These are phyloP conservation scores for Chaenodraco wilsoni DNA, from an alignment of 2,797 vertebrate species.

Conservation along the genomic window DNA sequence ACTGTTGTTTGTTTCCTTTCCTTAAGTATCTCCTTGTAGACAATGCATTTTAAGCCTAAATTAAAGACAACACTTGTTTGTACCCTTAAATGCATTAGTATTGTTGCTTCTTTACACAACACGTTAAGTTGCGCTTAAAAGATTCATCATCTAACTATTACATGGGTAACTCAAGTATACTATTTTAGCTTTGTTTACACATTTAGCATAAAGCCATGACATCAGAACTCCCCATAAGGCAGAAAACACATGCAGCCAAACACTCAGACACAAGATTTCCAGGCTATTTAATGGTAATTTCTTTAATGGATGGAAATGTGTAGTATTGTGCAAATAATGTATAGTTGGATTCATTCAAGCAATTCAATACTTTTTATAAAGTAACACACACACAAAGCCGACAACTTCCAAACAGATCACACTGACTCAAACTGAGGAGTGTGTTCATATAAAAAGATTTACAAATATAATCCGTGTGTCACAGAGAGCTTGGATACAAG, in stretches of 20 bases:
- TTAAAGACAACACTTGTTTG: not conserved
- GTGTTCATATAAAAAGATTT: conserved; percentile 37
- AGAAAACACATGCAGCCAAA: conserved; percentile 4
- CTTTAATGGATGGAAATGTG: conserved; percentile 14
- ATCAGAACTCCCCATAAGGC: not conserved
- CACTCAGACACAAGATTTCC: not conserved
- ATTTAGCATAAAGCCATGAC: not conserved
- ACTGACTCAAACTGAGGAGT: conserved; percentile 5
- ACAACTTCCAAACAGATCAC: not conserved
- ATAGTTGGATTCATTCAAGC: conserved; percentile 1
- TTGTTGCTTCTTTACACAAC: not conserved
- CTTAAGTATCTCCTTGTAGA: not conserved
- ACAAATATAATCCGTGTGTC: conserved; percentile 36
- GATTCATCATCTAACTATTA: not conserved
- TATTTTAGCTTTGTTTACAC: not conserved
- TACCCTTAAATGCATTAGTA: not conserved
- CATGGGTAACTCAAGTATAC: no score
- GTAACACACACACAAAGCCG: not conserved
- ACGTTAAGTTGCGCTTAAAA: no score
- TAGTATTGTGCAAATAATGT: conserved; percentile 20
- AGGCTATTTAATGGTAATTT: conserved; percentile 10
- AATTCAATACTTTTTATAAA: not conserved
- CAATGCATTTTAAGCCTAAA: not conserved
- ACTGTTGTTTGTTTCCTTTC: not conserved
- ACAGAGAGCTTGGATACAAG: conserved; percentile 10